phyloP scores from a whole-genome alignment of 2,888 invertebrate genomes.

The Hipparchia semele region DNA sequence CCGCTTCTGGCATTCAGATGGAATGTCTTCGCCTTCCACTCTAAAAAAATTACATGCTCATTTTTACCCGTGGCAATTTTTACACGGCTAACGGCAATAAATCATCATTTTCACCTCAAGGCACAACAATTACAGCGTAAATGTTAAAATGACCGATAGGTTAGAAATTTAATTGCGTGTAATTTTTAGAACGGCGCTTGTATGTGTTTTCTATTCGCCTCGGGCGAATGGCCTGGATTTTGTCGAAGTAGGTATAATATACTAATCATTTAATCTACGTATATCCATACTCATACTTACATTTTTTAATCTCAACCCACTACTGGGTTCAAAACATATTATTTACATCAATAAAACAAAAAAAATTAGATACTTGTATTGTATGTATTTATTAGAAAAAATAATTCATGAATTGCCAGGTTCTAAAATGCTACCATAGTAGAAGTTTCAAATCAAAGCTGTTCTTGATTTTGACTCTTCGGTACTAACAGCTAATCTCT shows the following conservation, averaged over 20 bases:
- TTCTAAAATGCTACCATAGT: neutral
- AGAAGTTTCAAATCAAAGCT: neutral
- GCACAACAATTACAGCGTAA: conserved; percentile 25
- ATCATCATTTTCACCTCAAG: conserved; percentile 27
- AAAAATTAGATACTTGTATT: no score
- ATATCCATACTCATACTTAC: neutral
- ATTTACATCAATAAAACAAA: no score
- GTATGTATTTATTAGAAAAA: no score
- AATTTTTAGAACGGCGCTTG: conserved; percentile 30
- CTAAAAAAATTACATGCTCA: neutral
- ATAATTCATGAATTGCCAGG: neutral
- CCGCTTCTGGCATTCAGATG: neutral
- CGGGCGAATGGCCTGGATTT: conserved; percentile 27
- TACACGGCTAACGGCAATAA: conserved; percentile 16
- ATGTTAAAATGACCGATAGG: conserved; percentile 20
- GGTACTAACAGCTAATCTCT: neutral
- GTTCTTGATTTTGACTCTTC: neutral
- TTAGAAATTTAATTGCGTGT: conserved; percentile 38
- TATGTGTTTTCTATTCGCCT: conserved; percentile 23
- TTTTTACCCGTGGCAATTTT: conserved; percentile 14
- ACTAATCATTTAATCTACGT: neutral
- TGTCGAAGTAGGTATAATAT: neutral
- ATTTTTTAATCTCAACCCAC: no score
- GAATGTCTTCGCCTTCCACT: neutral
- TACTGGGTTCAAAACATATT: no score